Conservation (phyloP, 2,113 vertebrate genomes). For the Aix galericulata region DNA sequence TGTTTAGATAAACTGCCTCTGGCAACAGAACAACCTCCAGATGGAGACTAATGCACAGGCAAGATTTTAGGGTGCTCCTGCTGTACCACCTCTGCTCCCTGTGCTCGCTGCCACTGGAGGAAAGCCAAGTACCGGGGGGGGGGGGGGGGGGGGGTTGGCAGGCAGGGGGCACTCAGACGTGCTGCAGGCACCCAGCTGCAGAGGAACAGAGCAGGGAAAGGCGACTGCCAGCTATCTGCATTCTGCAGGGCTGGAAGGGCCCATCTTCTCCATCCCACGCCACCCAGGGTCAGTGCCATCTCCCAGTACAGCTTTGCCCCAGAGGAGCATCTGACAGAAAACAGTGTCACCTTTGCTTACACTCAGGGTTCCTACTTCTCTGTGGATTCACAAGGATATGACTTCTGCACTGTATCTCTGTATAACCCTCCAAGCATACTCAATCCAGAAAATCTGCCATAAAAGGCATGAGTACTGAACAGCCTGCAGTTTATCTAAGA, state of each 20-base stretch:
- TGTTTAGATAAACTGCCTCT: neutral
- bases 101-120: neutral
- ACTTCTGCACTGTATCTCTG: neutral
- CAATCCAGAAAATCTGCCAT: neutral
- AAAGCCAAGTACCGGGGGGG: neutral
- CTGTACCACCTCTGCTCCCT: neutral
- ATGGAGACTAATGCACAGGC: neutral
- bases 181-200: neutral
- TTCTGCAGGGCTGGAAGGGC: neutral
- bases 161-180: no score
- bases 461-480: neutral
- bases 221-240: neutral
- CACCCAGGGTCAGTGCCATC: neutral
- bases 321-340: neutral
- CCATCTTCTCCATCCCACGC: rapidly evolving
- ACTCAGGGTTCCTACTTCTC: neutral
- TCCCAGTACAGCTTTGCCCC: neutral
- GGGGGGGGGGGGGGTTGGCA: no score
- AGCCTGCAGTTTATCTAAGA: neutral
- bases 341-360: neutral
- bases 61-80: neutral
- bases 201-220: neutral
- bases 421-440: neutral
- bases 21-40: neutral
- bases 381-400: neutral